phyloP scores from a whole-genome alignment of 2,797 vertebrate species.

The Sphenopsis melanotis region DNA sequence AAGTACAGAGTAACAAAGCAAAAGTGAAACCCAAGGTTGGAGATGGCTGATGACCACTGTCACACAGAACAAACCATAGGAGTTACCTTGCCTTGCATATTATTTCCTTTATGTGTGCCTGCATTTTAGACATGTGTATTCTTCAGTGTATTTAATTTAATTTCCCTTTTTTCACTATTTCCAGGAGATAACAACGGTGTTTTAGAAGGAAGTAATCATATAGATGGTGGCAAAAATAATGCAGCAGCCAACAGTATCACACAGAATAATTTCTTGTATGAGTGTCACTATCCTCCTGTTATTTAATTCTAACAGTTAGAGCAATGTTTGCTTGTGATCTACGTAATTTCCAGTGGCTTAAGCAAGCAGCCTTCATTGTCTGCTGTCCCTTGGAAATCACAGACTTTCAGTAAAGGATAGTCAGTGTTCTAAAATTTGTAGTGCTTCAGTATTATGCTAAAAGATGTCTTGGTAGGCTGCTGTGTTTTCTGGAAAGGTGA shows the following conservation, averaged over 20 bases:
- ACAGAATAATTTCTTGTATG: background rate
- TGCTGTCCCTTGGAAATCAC: background rate
- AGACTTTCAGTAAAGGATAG: background rate
- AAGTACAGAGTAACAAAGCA: background rate
- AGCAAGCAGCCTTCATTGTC: background rate
- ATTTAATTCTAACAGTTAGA: background rate
- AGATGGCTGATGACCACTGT: background rate
- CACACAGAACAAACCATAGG: background rate
- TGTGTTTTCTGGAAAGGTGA: background rate
- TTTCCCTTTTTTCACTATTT: background rate
- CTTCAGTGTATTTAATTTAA: background rate
- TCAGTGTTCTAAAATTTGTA: background rate
- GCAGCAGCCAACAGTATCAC: background rate
- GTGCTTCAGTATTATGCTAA: background rate
- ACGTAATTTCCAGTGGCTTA: background rate
- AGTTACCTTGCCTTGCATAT: fast-evolving
- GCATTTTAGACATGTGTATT: background rate
- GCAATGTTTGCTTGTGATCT: background rate
- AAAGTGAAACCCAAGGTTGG: background rate
- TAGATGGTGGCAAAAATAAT: background rate
- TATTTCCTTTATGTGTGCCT: background rate
- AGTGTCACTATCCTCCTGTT: background rate
- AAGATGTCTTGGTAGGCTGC: background rate
- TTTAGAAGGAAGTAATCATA: background rate
- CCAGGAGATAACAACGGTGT: background rate